A percentile compares a stretch with the other conserved stretches of the same genome.
These are phyloP conservation scores for Anthrax anthrax DNA, from an alignment of 2,888 invertebrate species.

Conservation along the genomic window DNA sequence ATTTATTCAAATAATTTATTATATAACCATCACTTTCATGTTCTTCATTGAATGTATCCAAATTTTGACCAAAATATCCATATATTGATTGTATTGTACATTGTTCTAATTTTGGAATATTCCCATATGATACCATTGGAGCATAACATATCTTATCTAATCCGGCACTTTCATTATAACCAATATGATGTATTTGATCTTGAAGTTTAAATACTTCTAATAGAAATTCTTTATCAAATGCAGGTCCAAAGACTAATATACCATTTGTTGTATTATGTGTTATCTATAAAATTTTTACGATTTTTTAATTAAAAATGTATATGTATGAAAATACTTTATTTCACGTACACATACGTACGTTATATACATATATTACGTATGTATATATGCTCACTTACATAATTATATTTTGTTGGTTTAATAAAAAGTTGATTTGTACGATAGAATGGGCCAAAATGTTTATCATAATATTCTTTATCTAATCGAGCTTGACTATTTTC, in stretches of 20 bases:
- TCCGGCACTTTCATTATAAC: constrained; percentile 39
- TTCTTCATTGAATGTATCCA: constrained; percentile 35
- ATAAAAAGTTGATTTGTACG: constrained; percentile 81
- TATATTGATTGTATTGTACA: constrained; percentile 74
- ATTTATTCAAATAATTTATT: constrained; percentile 30
- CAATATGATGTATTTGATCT: constrained; percentile 44
- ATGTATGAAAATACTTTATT: too few relatives aligned
- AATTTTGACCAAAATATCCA: constrained; percentile 58
- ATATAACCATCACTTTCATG: constrained; percentile 29
- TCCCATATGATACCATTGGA: constrained; percentile 56
- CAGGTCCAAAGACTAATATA: constrained; percentile 51
- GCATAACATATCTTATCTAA: constrained; percentile 67
- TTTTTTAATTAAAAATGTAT: too few relatives aligned
- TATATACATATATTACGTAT: too few relatives aligned
- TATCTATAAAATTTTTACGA: too few relatives aligned
- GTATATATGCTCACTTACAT: constrained; percentile 28
- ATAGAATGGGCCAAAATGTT: constrained; percentile 77
- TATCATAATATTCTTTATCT: constrained; percentile 79
- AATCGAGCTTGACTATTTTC: constrained; percentile 61
- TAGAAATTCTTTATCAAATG: constrained; percentile 63
- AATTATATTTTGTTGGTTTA: constrained; percentile 42
- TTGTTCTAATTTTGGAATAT: constrained; percentile 38
- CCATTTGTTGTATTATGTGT: constrained; percentile 32
- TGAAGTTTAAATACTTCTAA: constrained; percentile 56
- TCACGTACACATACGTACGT: too few relatives aligned